Base-by-base conservation (phyloP, 2,888 invertebrate species). In the Amaurobius ferox region DNA sequence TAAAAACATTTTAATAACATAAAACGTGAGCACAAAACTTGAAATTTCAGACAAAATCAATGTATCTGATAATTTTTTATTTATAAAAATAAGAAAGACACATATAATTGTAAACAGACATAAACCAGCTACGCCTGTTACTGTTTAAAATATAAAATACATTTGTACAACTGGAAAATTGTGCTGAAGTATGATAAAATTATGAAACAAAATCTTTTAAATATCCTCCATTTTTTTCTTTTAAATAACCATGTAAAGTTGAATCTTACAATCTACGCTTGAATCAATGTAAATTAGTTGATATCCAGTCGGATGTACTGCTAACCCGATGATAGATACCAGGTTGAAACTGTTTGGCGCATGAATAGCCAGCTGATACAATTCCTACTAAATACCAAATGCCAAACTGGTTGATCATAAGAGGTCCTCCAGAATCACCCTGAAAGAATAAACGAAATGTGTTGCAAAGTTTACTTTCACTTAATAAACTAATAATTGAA, bases 271-370 rank as follows among this genome's bases (percentile, higher is more conserved):
- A 35, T 35, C 9, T 9, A 7, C 6, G 5, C 9, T 9, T 35
- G 6, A 35, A 3, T 87, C 78, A 88, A 39, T 88, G 88, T 73
- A 89, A 88, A 79, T 89, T 90, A 62, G 89, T 88, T 16, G 94
- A 94, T 90, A 97, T 96, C 97, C 97, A 97, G 91, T 97, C 97
- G 7, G 97, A 96, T 0, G 97, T 97, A 90, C 96, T 96, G 0
- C 97, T 96, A 6, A 97, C 97, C 89, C 97, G 93, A 91, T 97
- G 97, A 92, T 97, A 97, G 90, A 97, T 97, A 71, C 97, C 97
- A 0, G 97, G 97, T 90, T 97, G 97, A 26, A 97, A 97, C 19
- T 96, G 94, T 90, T 97, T 96, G 0, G 97, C 97, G 90, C 97
- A 97, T 0, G 96, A 97, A 92, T 97, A 97, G 5, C 97, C 97